Conservation (phyloP, 2,113 vertebrate species). For the Crotalus tigris region DNA sequence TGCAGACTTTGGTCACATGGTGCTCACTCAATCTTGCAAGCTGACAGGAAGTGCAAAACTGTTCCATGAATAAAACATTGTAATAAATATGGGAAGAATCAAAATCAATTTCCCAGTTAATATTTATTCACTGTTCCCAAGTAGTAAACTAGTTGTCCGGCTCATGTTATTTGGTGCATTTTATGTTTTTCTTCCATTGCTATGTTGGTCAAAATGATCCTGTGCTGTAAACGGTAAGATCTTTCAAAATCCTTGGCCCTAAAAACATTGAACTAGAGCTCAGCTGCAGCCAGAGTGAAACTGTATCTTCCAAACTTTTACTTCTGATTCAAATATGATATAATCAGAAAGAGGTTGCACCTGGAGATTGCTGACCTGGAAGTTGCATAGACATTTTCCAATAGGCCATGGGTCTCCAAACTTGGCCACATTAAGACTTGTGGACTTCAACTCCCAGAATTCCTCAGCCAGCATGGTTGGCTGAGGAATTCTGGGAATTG, state of each 20-base stretch:
- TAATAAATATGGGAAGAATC: constrained; percentile 51
- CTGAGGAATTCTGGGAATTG: too few relatives aligned
- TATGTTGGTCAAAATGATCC: constrained; percentile 49
- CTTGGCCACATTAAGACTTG: too few relatives aligned
- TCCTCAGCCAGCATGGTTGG: too few relatives aligned
- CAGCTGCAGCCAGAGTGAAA: constrained; percentile 39
- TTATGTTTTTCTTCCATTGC: constrained; percentile 54
- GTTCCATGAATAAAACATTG: constrained; percentile 60
- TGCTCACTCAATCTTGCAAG: constrained; percentile 55
- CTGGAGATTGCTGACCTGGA: too few relatives aligned
- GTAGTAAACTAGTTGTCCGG: constrained; percentile 49
- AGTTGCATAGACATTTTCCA: neutral
- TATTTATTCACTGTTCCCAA: constrained; percentile 62
- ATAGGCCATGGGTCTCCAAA: neutral
- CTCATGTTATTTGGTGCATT: constrained; percentile 48
- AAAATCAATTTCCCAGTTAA: constrained; percentile 55
- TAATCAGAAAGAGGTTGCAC: neutral
- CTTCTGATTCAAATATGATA: constrained; percentile 34
- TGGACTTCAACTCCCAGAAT: too few relatives aligned
- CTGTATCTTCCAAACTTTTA: neutral
- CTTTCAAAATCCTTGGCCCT: constrained; percentile 10
- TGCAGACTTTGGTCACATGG: neutral
- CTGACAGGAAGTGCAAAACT: constrained; percentile 38
- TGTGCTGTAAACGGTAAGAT: constrained; percentile 13
- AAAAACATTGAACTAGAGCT: constrained; percentile 26